phyloP scores from a whole-genome alignment of 37 sponge, comb jelly and placozoan species.

The Oscarella lobularis region DNA sequence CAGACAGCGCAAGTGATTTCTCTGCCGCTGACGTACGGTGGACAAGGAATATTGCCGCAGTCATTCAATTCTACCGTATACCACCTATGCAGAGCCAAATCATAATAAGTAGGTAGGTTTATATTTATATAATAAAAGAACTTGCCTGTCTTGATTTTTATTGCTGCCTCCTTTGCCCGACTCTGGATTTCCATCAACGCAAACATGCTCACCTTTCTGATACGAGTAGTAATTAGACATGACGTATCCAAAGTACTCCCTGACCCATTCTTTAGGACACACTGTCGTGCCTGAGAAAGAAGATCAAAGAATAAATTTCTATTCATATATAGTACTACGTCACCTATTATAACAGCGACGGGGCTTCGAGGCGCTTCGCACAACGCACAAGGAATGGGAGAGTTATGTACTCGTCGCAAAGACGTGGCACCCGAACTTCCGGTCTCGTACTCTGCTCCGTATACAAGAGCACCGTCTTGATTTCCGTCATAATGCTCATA shows the following conservation, averaged over 20 bases:
- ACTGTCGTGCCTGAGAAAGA: background rate
- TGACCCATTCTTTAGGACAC: conserved; percentile 12
- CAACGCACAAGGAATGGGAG: conserved; percentile 13
- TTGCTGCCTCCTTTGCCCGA: background rate
- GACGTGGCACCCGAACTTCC: background rate
- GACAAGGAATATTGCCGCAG: conserved; percentile 10
- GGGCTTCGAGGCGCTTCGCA: background rate
- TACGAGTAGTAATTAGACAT: conserved; percentile 4
- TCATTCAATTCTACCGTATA: conserved; percentile 1
- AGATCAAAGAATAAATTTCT: too few relatives aligned
- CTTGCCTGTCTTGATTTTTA: conserved; percentile 7
- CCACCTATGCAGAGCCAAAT: too few relatives aligned
- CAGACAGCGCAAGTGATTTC: conserved; percentile 10
- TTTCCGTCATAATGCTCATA: background rate
- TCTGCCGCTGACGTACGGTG: conserved; percentile 3
- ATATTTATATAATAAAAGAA: background rate
- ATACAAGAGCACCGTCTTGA: background rate
- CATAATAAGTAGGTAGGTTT: background rate
- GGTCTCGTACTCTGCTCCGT: background rate
- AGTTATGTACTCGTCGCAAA: background rate
- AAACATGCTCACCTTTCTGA: conserved; percentile 7
- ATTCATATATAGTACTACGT: background rate
- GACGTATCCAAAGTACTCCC: conserved; percentile 13
- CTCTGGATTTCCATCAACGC: conserved; percentile 3
- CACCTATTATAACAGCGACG: background rate